These are phyloP conservation scores for Sapajus apella DNA, from an alignment of 2,113 vertebrate genomes.

Conservation along the genomic window DNA sequence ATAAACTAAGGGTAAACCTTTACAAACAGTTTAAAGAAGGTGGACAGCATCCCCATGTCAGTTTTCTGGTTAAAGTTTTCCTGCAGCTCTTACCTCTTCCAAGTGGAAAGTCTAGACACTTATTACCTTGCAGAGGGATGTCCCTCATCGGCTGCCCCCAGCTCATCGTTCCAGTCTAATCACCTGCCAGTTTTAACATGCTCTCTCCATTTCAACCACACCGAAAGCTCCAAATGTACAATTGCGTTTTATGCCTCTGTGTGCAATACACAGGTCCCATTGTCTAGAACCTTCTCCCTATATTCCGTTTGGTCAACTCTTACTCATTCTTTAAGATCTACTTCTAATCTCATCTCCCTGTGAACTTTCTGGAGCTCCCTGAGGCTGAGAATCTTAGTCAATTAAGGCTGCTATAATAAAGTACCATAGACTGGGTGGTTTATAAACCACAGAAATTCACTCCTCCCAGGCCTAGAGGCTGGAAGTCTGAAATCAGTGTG, in stretches of 20 bases:
- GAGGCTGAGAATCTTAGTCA: neutral
- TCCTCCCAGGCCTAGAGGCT: neutral
- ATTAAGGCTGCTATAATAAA: neutral
- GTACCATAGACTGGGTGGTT: neutral
- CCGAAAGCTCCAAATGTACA: neutral
- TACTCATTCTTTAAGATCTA: neutral
- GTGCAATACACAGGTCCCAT: too few species aligned
- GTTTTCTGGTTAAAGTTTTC: neutral
- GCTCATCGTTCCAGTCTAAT: neutral
- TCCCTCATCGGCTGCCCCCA: neutral
- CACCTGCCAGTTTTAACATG: neutral
- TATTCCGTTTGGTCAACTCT: neutral
- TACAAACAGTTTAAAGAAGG: neutral
- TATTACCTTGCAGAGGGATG: neutral
- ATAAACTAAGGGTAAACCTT: neutral
- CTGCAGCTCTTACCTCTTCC: neutral
- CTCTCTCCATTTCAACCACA: neutral
- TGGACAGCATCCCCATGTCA: neutral
- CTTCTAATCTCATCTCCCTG: neutral
- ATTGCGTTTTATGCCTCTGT: neutral
- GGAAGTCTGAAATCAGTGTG: neutral
- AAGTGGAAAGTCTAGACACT: neutral
- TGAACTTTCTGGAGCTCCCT: neutral
- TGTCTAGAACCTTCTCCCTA: too few species aligned
- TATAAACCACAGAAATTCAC: neutral